Evolutionary conservation across 2,113 vertebrate species (phyloP).

Genomic region (Zosterops japonicus): DNA sequence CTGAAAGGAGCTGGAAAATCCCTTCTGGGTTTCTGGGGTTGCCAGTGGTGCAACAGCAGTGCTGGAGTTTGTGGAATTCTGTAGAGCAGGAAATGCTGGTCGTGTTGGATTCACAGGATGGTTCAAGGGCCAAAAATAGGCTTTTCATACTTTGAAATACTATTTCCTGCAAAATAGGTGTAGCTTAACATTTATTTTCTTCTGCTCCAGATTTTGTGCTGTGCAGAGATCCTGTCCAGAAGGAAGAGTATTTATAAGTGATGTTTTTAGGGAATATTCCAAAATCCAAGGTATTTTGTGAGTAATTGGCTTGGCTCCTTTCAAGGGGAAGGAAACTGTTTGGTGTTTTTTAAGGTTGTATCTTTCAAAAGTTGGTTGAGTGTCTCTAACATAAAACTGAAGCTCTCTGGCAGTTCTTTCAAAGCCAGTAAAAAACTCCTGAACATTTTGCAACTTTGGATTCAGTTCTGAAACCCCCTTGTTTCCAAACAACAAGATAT

Average conservation of each 20-base stretch:
- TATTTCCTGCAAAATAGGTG: background rate
- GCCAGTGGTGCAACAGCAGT: background rate
- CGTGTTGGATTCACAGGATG: background rate
- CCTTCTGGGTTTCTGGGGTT: background rate
- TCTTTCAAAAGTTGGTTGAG: background rate
- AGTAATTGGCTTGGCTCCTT: background rate
- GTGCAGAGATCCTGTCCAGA: background rate
- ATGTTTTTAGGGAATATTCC: background rate
- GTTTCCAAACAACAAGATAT: background rate
- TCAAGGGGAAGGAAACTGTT: background rate
- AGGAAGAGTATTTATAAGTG: background rate
- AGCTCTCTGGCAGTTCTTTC: background rate
- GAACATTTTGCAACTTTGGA: background rate
- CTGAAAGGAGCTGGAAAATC: background rate
- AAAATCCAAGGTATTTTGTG: background rate
- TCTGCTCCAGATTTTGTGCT: background rate
- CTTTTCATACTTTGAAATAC: background rate
- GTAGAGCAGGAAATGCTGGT: background rate
- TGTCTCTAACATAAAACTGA: background rate
- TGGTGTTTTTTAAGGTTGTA: background rate
- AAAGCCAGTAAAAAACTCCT: background rate
- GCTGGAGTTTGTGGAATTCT: background rate
- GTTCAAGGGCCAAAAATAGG: background rate
- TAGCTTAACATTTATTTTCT: background rate
- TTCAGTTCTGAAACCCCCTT: background rate